phyloP scores from a whole-genome alignment of 2,888 invertebrate species.

The Chaitophorus viminalis region DNA sequence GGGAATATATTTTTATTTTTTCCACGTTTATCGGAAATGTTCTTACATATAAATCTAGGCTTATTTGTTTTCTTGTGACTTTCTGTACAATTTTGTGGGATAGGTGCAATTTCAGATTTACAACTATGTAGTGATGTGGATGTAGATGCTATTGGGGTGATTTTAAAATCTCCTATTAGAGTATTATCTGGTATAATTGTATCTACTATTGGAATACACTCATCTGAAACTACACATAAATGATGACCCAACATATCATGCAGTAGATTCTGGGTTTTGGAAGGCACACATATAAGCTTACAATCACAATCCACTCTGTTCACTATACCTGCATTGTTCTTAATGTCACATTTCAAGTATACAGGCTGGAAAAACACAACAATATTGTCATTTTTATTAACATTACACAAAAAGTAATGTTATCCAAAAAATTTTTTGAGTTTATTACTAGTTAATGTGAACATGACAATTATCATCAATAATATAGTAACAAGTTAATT shows the following conservation, averaged over 20 bases:
- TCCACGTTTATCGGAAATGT: conserved; percentile 20
- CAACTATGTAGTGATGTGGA: neutral
- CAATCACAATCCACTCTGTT: conserved; percentile 56
- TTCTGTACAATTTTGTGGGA: neutral
- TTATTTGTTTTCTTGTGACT: conserved; percentile 11
- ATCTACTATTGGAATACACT: conserved; percentile 41
- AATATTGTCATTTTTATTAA: conserved; percentile 63
- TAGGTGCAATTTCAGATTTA: conserved; percentile 11
- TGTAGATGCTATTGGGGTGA: conserved; percentile 21
- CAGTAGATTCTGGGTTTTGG: conserved; percentile 49
- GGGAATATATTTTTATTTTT: conserved; percentile 23
- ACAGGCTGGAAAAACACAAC: conserved; percentile 76
- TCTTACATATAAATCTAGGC: neutral
- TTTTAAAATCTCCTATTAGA: conserved; percentile 24
- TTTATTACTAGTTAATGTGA: neutral
- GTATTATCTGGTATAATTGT: conserved; percentile 22
- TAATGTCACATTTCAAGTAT: conserved; percentile 78
- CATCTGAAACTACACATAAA: conserved; percentile 36
- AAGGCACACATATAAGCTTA: conserved; percentile 56
- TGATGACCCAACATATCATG: conserved; percentile 49
- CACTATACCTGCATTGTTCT: conserved; percentile 80
- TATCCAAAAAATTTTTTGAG: neutral
- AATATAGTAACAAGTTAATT: too few relatives aligned
- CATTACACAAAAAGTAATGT: conserved; percentile 42
- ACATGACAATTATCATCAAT: neutral